Evolutionary conservation across 2,888 invertebrate species (phyloP).

Genomic region (Pachydiplax longipennis): DNA sequence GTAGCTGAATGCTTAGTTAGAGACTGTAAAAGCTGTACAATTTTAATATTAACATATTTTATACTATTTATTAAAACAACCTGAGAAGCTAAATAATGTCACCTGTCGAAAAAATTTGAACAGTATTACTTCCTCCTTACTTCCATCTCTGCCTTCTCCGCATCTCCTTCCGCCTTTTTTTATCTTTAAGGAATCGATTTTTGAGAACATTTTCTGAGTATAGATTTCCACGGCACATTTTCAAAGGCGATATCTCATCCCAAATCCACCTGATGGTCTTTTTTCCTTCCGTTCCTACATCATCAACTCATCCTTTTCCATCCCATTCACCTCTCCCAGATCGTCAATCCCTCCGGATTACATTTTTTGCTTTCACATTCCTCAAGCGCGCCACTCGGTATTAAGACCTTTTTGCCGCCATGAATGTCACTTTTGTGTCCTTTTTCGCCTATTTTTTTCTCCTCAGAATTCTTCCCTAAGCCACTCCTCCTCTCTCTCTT

Average conservation of each 20-base stretch:
- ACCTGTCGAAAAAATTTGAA: too few relatives aligned
- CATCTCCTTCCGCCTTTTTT: neutral
- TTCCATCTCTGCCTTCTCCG: too few relatives aligned
- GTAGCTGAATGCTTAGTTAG: too few relatives aligned
- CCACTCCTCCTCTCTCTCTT: neutral
- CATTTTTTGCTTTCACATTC: neutral
- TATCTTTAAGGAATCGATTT: neutral
- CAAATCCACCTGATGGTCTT: neutral
- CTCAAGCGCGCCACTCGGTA: neutral
- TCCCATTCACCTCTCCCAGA: neutral
- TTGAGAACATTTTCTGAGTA: too few relatives aligned
- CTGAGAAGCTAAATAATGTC: too few relatives aligned
- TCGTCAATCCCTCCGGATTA: neutral
- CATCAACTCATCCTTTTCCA: neutral
- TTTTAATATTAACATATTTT: too few relatives aligned
- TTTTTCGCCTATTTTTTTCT: neutral
- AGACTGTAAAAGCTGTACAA: too few relatives aligned
- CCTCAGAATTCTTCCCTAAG: neutral
- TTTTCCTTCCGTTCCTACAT: neutral
- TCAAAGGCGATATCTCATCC: too few relatives aligned
- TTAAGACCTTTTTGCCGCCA: neutral
- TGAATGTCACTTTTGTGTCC: neutral
- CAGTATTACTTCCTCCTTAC: too few relatives aligned
- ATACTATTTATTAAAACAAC: too few relatives aligned
- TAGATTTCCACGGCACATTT: too few relatives aligned